Evolutionary conservation across 2,888 invertebrate genomes (phyloP).

Genomic region (Scrobipalpa costella): DNA sequence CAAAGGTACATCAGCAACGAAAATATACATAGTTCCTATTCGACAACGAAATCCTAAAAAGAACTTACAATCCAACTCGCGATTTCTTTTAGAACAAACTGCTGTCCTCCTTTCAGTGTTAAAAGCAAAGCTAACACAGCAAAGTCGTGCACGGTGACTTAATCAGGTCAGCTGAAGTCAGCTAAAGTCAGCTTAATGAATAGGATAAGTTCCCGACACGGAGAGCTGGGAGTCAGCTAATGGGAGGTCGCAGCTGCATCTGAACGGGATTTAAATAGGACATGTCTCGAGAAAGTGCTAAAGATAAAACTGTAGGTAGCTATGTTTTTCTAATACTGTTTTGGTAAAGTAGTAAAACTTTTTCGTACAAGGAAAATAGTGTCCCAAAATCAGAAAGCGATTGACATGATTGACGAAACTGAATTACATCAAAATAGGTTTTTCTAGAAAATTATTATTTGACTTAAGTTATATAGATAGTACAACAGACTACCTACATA

Average conservation of each 20-base stretch:
- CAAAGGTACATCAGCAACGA: neutral
- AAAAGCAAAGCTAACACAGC: neutral
- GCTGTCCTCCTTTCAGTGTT: neutral
- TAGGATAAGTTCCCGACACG: constrained; percentile 1
- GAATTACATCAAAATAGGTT: too few species aligned
- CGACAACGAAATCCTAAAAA: neutral
- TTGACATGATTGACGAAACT: too few species aligned
- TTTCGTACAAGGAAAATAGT: too few species aligned
- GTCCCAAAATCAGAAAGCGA: too few species aligned
- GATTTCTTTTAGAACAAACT: neutral
- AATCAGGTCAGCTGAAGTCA: constrained; percentile 5
- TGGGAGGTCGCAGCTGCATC: neutral
- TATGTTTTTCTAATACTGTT: too few species aligned
- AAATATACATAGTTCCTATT: neutral
- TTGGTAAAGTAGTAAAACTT: too few species aligned
- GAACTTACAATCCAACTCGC: neutral
- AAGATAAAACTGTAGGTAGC: too few species aligned
- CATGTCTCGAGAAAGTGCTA: neutral
- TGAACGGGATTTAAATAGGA: neutral
- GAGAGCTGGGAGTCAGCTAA: neutral
- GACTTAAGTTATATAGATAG: too few species aligned
- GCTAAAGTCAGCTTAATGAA: constrained; percentile 3
- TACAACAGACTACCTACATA: too few species aligned
- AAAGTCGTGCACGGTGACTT: constrained; percentile 2
- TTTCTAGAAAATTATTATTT: too few species aligned